These are phyloP conservation scores for Numenius phaeopus DNA, from an alignment of 2,797 vertebrate species.

Conservation along the genomic window DNA sequence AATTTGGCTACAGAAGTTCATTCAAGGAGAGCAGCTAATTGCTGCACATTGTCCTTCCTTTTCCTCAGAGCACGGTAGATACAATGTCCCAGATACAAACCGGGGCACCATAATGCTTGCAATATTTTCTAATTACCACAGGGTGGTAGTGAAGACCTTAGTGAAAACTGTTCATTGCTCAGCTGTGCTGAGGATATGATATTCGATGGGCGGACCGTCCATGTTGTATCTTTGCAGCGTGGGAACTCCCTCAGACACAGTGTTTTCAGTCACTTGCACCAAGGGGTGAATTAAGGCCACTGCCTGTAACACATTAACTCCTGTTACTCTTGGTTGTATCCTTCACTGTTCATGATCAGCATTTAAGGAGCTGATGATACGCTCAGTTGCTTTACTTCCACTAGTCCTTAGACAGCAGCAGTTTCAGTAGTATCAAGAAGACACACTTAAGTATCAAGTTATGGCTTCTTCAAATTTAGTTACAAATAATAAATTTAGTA, in stretches of 20 bases:
- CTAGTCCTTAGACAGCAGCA: neutral
- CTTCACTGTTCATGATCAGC: neutral
- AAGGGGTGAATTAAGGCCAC: neutral
- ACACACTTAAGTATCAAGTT: neutral
- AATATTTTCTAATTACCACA: neutral
- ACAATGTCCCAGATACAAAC: neutral
- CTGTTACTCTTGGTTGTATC: neutral
- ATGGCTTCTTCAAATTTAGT: neutral
- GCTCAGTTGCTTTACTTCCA: neutral
- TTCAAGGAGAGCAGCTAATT: neutral
- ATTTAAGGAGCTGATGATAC: neutral
- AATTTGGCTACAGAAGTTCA: neutral
- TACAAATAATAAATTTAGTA: neutral
- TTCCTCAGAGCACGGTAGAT: accelerated
- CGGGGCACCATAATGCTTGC: neutral
- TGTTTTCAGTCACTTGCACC: neutral
- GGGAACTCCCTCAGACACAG: neutral
- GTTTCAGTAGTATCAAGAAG: neutral
- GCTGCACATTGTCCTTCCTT: neutral
- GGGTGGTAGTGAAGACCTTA: conserved; percentile 19
- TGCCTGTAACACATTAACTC: conserved; percentile 15
- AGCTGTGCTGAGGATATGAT: accelerated
- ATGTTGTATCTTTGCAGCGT: neutral
- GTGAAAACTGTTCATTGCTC: neutral
- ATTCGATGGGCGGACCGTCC: accelerated